Percentiles rank a stretch among this genome's conserved stretches.
phyloP scores from a whole-genome alignment of 2,888 invertebrate genomes.

The Agrochola lychnidis region DNA sequence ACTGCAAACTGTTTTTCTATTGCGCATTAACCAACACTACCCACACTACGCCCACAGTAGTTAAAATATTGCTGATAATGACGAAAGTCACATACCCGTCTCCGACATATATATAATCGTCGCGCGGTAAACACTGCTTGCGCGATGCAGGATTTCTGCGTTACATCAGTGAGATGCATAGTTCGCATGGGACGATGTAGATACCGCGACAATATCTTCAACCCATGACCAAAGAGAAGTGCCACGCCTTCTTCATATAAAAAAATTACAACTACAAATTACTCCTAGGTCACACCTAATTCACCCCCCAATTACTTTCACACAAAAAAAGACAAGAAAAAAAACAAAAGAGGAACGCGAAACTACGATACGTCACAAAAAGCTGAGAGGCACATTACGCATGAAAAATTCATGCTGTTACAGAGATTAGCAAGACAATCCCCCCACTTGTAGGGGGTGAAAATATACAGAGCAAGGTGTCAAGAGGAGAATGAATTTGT shows the following conservation, averaged over 20 bases:
- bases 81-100: too few relatives aligned
- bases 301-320: conserved; percentile 7
- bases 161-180: too few relatives aligned
- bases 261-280: not conserved
- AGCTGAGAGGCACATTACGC: conserved; percentile 60
- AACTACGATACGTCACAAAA: conserved; percentile 56
- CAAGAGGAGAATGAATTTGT: conserved; percentile 86
- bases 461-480: conserved; percentile 74
- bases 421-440: conserved; percentile 71
- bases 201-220: not conserved
- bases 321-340: not conserved
- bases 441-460: conserved; percentile 56
- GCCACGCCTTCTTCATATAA: not conserved
- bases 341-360: conserved; percentile 39
- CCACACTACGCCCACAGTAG: too few relatives aligned
- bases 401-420: conserved; percentile 72
- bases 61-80: too few relatives aligned
- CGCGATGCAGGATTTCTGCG: too few relatives aligned
- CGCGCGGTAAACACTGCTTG: too few relatives aligned
- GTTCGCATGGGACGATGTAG: too few relatives aligned
- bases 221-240: not conserved
- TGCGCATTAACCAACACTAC: too few relatives aligned
- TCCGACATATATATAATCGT: too few relatives aligned
- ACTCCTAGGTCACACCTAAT: not conserved
- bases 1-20: too few relatives aligned